Conservation (phyloP, 2,113 vertebrate genomes). For the Chloropsis hardwickii region DNA sequence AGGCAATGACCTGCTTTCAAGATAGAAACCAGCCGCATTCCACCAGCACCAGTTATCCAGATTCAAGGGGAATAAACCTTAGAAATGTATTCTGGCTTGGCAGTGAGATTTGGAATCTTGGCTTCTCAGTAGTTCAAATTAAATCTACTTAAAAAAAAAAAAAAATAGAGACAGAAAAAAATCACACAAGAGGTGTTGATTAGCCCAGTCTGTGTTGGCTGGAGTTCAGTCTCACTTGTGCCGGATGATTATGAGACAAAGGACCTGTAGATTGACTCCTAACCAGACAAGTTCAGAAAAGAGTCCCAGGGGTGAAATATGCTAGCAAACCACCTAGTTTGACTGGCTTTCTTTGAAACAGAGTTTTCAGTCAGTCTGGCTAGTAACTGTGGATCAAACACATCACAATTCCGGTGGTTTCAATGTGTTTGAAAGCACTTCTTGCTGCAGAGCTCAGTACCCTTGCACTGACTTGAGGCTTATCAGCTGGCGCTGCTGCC, state of each 20-base stretch:
- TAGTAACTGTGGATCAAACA: not conserved
- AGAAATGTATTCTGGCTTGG: not conserved
- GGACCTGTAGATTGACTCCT: not conserved
- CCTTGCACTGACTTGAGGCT: not conserved
- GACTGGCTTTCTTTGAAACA: not conserved
- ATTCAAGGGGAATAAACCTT: not conserved
- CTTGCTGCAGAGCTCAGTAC: not conserved
- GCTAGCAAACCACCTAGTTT: not conserved
- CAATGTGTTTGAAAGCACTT: not conserved
- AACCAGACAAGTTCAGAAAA: accelerated
- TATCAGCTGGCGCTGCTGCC: not conserved
- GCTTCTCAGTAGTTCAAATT: not conserved
- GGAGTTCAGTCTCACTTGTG: not conserved
- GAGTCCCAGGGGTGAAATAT: not conserved
- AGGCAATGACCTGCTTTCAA: accelerated
- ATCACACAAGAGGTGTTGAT: not conserved
- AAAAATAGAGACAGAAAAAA: accelerated
- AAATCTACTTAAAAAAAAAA: not conserved
- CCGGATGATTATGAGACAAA: not conserved
- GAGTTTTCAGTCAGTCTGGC: not conserved
- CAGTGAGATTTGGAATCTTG: not conserved
- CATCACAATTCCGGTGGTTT: not conserved
- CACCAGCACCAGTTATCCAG: not conserved
- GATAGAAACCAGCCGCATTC: accelerated
- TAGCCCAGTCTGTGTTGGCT: not conserved